Base-by-base conservation (phyloP, 2,797 vertebrate genomes). In the Lepilemur septentrionalis region DNA sequence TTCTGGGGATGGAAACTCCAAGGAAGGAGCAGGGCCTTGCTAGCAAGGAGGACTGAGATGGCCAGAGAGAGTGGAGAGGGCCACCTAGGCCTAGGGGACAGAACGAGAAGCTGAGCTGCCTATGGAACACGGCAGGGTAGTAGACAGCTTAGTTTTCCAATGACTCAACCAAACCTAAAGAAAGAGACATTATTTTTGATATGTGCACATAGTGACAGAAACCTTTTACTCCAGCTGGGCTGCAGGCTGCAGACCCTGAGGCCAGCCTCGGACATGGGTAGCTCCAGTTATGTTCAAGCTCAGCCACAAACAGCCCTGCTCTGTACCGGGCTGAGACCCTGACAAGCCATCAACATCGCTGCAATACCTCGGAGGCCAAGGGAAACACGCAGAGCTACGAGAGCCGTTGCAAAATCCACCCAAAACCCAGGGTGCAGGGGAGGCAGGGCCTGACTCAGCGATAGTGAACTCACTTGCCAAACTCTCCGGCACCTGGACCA, bases 251-350 rank as follows among this genome's bases (percentile, higher is more conserved):
- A 86, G 59, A 38, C 80, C 48, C 79, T 50, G 41, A 94, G 80
- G 52, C 43, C 38, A 81, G 65, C 12, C 65, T 89, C 2, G 0
- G 75, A 84, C 17, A 17, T 72, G 96, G 95, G 96, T 96, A 93
- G 94, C 75, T 73, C 79, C 85, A 87, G 92, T 90, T 91, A 81
- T 85, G 91, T 84, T 96, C 96, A 48, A 73, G 65, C 95, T 93
- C 86, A 70, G 89, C 63, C 94, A 91, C 80, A 96, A 97, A 93
- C 69, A 97, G 91, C 96, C 79, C 63, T 65, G 94, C 85, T 97
- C 92, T 93, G 89, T 89, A 94, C 91, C 41, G 28, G 83, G 80
- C 89, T 50, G 1, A 72, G 96, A 95, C 93, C 96, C 89, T 70
- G 72, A 86, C 89, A 78, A 95, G 91, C 80, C 94, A n/a, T 96